These are phyloP conservation scores for Aegypius monachus DNA, from an alignment of 2,113 vertebrate species.

Conservation along the genomic window DNA sequence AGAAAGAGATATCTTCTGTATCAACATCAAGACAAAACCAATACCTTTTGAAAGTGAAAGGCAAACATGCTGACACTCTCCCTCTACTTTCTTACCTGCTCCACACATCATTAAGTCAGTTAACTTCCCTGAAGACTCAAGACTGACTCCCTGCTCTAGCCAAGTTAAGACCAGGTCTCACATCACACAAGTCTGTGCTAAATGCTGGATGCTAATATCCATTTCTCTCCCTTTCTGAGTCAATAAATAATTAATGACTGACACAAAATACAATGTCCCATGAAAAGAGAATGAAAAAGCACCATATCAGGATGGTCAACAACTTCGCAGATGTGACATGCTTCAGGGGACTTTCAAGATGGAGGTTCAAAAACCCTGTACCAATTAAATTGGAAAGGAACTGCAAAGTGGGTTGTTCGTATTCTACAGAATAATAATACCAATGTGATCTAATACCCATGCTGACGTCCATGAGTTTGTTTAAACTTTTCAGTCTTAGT, in stretches of 20 bases:
- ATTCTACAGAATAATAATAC: neutral
- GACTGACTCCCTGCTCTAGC: neutral
- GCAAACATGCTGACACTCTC: neutral
- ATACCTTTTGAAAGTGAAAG: neutral
- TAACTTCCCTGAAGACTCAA: neutral
- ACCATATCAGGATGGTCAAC: fast-evolving
- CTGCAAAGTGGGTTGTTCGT: neutral
- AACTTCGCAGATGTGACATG: neutral
- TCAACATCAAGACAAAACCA: neutral
- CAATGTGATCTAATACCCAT: neutral
- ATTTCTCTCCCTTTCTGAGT: neutral
- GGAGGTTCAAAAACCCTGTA: neutral
- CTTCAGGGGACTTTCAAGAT: neutral
- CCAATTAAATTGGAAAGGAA: neutral
- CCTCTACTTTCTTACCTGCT: neutral
- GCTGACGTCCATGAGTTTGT: neutral
- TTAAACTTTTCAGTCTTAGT: neutral
- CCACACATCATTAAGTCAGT: neutral
- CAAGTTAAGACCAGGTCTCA: neutral
- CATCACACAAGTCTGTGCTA: neutral
- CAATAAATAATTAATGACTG: neutral
- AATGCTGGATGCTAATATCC: neutral
- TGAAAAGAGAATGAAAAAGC: neutral
- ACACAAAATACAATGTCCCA: neutral
- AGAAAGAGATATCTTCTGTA: neutral